Evolutionary conservation across 2,113 vertebrate species (phyloP), one percentile per base, ranked within the genome.

Genomic region (Apeltes quadracus): DNA sequence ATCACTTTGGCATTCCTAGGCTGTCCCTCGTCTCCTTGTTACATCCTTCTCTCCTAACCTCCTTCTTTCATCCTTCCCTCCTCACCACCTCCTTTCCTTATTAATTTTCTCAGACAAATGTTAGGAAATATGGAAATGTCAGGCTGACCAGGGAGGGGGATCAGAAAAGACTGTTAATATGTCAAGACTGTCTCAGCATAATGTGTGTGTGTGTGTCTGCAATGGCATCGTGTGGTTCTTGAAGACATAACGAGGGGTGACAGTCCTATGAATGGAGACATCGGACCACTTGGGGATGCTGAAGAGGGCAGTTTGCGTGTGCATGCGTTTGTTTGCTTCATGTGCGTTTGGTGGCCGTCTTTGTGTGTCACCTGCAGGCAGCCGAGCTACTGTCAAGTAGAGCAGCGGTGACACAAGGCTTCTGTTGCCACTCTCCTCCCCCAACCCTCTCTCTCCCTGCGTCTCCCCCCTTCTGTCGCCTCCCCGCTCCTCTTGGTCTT

Each of bases 91-190:
- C 67, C 69, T 69, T 79, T 77, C 82, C 71, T 27, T 22, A 78
- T 79, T 77, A 65, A 77, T 82, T 82, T 88, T 75, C 82, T 61
- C 69, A 79, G 58, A 76, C 20, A 71, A 82, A 83, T 63, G 76
- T 78, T 87, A 71, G 83, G 76, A 87, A 87, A 81, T 84, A 89
- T 86, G 84, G 68, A 84, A 88, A 89, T 86, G 90, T 90, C 86
- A 85, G 66, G 3, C 39, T 83, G 86, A 88, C 81, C 90, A 85
- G 79, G 74, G 84, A 55, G 62, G 54, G 29, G 59, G 76, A 85
- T 90, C 84, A 75, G 78, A 84, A 75, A 74, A 68, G 75, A 82
- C 81, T 61, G 46, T 80, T 90, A 84, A 83, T 86, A 82, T 84
- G 86, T 75, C 75, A 68, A 46, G 41, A 73, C 68, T 88, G 89